phyloP scores from a whole-genome alignment of 2,797 vertebrate genomes.

The Pantherophis alleghaniensis region DNA sequence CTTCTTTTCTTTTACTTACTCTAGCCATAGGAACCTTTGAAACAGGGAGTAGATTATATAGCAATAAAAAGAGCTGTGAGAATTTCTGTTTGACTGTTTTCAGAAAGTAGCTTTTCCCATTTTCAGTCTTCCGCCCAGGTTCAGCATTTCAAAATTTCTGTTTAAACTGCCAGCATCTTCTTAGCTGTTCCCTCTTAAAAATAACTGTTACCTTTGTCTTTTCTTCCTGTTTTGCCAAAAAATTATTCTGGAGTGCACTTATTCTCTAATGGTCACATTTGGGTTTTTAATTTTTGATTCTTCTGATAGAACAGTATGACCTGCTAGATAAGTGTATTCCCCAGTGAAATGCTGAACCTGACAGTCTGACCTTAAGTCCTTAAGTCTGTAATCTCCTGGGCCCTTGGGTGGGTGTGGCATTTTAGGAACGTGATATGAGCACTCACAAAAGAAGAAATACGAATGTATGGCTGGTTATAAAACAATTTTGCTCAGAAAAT shows the following conservation, averaged over 20 bases:
- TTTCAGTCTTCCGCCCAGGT: conserved; percentile 20
- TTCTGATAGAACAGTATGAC: background rate
- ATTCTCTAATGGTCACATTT: background rate
- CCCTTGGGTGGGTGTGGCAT: background rate
- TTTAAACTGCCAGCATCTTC: background rate
- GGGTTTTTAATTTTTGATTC: background rate
- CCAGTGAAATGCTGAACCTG: background rate
- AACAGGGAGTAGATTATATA: conserved; percentile 21
- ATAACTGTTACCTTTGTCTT: background rate
- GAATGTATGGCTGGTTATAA: background rate
- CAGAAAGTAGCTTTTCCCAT: background rate
- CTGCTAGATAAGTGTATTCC: background rate
- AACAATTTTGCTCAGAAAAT: background rate
- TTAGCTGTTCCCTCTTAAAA: background rate
- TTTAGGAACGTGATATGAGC: background rate
- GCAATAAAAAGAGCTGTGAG: background rate
- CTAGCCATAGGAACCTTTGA: conserved; percentile 15
- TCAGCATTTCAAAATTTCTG: conserved; percentile 21
- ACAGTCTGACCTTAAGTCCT: background rate
- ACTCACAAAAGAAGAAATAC: background rate
- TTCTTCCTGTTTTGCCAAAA: background rate
- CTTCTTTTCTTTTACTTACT: conserved; percentile 1
- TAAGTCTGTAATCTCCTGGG: background rate
- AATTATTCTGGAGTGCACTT: background rate
- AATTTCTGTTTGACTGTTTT: conserved; percentile 23